Conservation (phyloP, 2,113 vertebrate species). For the Ictalurus furcatus region DNA sequence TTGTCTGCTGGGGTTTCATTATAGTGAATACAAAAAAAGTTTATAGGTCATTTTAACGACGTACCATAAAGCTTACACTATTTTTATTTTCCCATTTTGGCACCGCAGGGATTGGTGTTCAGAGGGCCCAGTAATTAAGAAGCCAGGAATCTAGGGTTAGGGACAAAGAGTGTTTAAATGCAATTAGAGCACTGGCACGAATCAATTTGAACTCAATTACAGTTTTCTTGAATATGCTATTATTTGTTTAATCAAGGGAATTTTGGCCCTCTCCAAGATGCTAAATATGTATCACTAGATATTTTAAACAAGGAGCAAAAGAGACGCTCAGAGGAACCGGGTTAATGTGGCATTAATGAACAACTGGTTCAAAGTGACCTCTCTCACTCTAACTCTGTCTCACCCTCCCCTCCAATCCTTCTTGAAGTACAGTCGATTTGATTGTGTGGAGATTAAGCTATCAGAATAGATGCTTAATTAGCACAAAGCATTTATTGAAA, state of each 20-base stretch:
- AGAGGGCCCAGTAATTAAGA: constrained; percentile 74
- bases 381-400: constrained; percentile 44
- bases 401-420: background rate
- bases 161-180: constrained; percentile 74
- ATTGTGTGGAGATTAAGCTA: constrained; percentile 50
- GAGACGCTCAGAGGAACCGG: constrained; percentile 47
- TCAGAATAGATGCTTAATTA: constrained; percentile 51
- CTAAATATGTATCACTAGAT: constrained; percentile 64
- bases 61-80: constrained; percentile 58
- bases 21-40: constrained; percentile 60
- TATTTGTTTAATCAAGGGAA: constrained; percentile 76
- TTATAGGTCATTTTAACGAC: constrained; percentile 63
- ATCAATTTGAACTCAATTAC: constrained; percentile 75
- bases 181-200: constrained; percentile 71
- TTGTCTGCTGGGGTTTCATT: constrained; percentile 47
- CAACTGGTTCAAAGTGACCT: constrained; percentile 66
- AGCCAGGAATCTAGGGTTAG: constrained; percentile 67
- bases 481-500: constrained; percentile 40
- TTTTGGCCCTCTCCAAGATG: constrained; percentile 63
- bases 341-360: constrained; percentile 65
- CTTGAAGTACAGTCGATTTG: constrained; percentile 29
- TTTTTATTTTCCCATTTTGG: constrained; percentile 70
- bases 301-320: constrained; percentile 56
- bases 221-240: constrained; percentile 71
- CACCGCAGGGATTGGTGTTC: constrained; percentile 63